Evolutionary conservation across 37 sponge, comb jelly and placozoan genomes (phyloP), one percentile per base, ranked within the genome.

Genomic region (Theonella swinhoei): DNA sequence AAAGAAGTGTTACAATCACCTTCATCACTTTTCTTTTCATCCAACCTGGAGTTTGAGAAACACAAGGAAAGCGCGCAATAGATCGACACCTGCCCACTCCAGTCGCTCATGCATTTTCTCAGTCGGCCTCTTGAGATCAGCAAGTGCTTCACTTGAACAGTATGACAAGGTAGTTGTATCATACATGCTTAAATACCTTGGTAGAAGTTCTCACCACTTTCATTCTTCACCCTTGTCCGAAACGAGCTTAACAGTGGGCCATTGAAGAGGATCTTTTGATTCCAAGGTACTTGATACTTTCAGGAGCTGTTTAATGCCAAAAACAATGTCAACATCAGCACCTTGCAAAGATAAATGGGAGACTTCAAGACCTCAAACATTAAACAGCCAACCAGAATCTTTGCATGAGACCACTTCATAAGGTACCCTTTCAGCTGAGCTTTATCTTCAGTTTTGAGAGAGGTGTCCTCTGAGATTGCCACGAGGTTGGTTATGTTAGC

Each of bases 31-130:
- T n/a, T n/a, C n/a, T n/a, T n/a, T n/a, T n/a, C n/a, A n/a, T n/a
- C n/a, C n/a, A n/a, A n/a, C n/a, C n/a, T n/a, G n/a, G n/a, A n/a
- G n/a, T n/a, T n/a, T n/a, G n/a, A n/a, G n/a, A n/a, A n/a, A n/a
- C n/a, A 24, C 26, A 66, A 24, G 8, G 67, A 66, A n/a, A 66
- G 80, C 40, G 14, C 68, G 20, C 68, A 87, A 65, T 38, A 87
- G 36, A 28, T 80, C 60, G 39, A 62, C 71, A 86, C 79, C 80
- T 38, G 87, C 79, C 87, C 87, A 86, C 37, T 86, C 80, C 33
- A 86, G 79, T 62, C 80, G 73, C 22, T 47, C 80, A 73, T 74
- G 47, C 75, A 86, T 71, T 39, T 79, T 72, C 26, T 71, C 80
- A 73, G 59, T 58, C 17, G 79, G 74, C 43, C 30, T 28, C 37